Conservation (phyloP, 2,797 vertebrate species). For the Leptodactylus fallax region DNA sequence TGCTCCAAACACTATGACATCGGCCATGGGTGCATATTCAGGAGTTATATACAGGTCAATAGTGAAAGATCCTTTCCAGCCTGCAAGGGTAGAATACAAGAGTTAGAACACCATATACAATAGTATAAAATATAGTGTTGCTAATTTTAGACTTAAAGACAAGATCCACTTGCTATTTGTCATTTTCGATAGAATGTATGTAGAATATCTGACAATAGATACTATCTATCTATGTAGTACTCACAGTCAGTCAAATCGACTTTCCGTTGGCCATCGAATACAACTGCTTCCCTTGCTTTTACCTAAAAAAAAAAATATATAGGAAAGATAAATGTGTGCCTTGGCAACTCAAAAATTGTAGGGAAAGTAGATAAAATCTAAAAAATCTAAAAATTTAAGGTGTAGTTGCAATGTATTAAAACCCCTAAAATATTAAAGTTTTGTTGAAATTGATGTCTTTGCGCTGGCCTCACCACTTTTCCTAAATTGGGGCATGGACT, state of each 20-base stretch:
- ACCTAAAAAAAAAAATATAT: neutral
- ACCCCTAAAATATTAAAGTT: too few species aligned
- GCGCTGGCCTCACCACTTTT: too few species aligned
- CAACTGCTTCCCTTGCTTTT: neutral
- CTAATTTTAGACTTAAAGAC: too few species aligned
- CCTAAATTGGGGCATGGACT: too few species aligned
- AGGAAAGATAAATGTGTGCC: neutral
- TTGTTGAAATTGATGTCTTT: too few species aligned
- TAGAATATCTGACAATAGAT: too few species aligned
- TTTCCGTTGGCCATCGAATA: neutral
- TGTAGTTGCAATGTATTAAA: too few species aligned
- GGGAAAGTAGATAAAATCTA: neutral
- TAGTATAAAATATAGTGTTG: neutral
- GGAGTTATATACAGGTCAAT: neutral
- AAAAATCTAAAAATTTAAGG: too few species aligned
- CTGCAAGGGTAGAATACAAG: neutral
- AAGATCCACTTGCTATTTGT: too few species aligned
- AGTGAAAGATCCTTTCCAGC: neutral
- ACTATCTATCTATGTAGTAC: neutral
- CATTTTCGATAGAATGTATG: too few species aligned
- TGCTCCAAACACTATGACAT: neutral
- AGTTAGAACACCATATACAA: neutral
- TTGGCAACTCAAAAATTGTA: neutral
- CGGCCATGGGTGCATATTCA: neutral
- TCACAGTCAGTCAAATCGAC: neutral